Evolutionary conservation across 1,140 invertebrate genomes (phyloP).

Genomic region (Drosophila gunungcola): DNA sequence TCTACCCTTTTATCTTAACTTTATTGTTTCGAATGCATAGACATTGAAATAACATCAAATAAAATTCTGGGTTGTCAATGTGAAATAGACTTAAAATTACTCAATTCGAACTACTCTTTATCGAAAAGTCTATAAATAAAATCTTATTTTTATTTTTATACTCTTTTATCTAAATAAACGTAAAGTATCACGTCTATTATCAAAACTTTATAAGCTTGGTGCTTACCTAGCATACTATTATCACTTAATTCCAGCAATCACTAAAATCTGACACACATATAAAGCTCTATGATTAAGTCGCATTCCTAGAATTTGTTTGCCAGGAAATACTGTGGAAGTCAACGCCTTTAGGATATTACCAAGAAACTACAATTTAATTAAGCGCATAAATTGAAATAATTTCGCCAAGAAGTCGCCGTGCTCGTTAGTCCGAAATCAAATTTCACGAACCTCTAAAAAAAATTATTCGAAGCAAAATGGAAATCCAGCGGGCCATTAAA

Average conservation of each 20-base stretch:
- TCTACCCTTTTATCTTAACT: too few relatives aligned
- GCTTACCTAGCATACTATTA: neutral
- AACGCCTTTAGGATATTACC: conserved; percentile 17
- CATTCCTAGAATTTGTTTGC: conserved; percentile 1
- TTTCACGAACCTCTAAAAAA: conserved; percentile 26
- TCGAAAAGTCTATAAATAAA: too few relatives aligned
- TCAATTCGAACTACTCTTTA: too few relatives aligned
- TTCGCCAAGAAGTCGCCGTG: conserved; percentile 1
- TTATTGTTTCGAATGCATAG: too few relatives aligned
- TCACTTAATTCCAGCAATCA: neutral
- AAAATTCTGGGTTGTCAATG: too few relatives aligned
- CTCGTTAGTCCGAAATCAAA: conserved; percentile 24
- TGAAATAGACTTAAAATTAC: too few relatives aligned
- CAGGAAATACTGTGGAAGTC: conserved; percentile 6
- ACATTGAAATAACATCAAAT: too few relatives aligned
- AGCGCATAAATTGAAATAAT: conserved; percentile 32
- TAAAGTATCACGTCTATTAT: neutral
- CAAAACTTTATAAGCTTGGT: neutral
- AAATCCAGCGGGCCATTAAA: conserved; percentile 37
- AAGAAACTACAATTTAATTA: conserved; percentile 40
- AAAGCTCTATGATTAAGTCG: conserved; percentile 3
- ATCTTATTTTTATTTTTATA: too few relatives aligned
- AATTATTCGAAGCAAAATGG: conserved; percentile 23
- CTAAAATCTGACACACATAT: neutral
- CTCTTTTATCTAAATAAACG: neutral